These are phyloP conservation scores for Rousettus leschenaultii DNA, from an alignment of 2,113 vertebrate genomes.

Conservation along the genomic window DNA sequence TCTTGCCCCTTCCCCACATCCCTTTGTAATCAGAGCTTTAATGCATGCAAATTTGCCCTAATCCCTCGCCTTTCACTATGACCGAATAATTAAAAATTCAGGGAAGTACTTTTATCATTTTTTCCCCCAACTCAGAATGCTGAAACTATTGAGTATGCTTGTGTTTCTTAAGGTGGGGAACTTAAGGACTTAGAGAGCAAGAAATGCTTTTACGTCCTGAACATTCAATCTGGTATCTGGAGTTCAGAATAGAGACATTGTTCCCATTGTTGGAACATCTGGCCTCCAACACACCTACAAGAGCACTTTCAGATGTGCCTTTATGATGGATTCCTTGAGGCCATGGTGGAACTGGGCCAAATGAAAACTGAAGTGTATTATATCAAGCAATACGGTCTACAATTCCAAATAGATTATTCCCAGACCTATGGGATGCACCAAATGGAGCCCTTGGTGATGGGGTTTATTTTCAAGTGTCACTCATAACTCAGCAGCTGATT, in stretches of 20 bases:
- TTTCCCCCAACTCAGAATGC: neutral
- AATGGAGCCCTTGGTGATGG: neutral
- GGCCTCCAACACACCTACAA: neutral
- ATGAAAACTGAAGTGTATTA: slow-evolving; percentile 1
- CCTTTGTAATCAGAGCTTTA: neutral
- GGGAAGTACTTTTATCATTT: neutral
- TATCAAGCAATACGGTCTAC: neutral
- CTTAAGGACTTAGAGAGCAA: neutral
- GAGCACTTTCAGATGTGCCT: slow-evolving; percentile 31
- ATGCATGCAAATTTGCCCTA: neutral
- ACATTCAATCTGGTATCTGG: neutral
- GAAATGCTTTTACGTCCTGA: neutral
- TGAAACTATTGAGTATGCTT: neutral
- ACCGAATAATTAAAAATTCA: neutral
- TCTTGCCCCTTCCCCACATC: neutral
- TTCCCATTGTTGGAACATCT: neutral
- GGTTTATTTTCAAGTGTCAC: neutral
- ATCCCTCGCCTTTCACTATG: neutral
- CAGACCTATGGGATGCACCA: neutral
- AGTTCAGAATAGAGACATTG: neutral
- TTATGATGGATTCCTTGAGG: neutral
- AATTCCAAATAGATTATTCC: slow-evolving; percentile 16
- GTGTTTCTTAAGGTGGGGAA: neutral
- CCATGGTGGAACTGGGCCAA: neutral
- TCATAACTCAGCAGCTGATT: neutral